Base-by-base conservation (phyloP, 2,113 vertebrate genomes). In the Hystrix cristata region DNA sequence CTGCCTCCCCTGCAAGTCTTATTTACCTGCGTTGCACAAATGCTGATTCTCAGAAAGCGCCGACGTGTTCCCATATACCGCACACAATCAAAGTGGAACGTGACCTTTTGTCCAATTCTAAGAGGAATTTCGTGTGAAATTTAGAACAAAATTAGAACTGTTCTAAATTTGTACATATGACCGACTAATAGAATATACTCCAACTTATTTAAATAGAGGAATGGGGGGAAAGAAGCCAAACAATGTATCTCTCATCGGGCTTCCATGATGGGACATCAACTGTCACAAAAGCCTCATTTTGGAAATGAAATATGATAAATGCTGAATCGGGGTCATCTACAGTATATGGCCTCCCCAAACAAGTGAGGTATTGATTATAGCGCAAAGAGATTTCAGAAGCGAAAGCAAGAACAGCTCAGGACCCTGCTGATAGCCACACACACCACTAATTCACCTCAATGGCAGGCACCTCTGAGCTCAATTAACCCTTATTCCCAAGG, bases 401-500 rank as follows among this genome's bases (percentile, higher is more conserved):
- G 89, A 97, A 97, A 98, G 93, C 97, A 98, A 96, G 98, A 98
- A 97, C 98, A 98, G 97, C 97, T 93, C 96, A 97, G 98, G 98
- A 97, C 97, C 97, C 98, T 96, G 98, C 97, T 98, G 98, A 98
- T 98, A 93, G 97, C 97, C 91, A 84, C 95, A 78, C 97, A 96
- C 96, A 96, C 96, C 98, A 98, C 98, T 99, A 98, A 98, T 98
- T 99, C 97, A 98, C 98, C 98, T 98, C 98, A 90, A 97, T 98
- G 98, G 95, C 98, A 97, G 97, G 97, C 95, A 98, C 98, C 97
- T 98, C 98, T 97, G 96, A 98, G 98, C 98, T 98, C 98, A 99
- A 99, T 99, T 99, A 98, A 98, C 98, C 98, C 98, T 98, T 98
- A 98, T 98, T 98, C 97, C 97, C 92, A 98, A 97, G 98, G 98